Evolutionary conservation across 2,797 vertebrate species (phyloP), one percentile per base, ranked within the genome.

Genomic region (Hirundo rustica): DNA sequence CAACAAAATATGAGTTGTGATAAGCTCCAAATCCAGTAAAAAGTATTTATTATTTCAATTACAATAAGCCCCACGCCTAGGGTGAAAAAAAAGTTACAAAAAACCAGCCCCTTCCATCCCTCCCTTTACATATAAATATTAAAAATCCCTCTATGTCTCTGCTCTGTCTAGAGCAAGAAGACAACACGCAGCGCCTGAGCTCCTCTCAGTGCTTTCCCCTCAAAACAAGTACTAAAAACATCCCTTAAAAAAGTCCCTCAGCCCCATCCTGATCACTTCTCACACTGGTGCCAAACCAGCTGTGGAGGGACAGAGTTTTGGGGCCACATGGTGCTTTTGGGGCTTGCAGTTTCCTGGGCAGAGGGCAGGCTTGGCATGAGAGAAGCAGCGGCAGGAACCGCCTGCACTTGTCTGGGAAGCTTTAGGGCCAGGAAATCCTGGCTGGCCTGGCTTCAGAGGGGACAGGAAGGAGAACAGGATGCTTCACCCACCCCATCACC

Each of bases 41-140:
- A 96, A 95, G 87, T 84, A 93, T 97, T 97, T 97, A 97, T 96
- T 96, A 93, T 96, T 95, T 91, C 89, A 81, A 53, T 96, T 91
- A 94, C 7, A 1, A 64, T 68, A 93, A 96, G 87, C 44, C 76
- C 67, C 92, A 72, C 0, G 0, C 4, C 0, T 47, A 92, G 32
- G 79, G 20, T 96, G 95, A 96, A 96, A 96, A 97, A 97, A 95
- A 89, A 96, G 82, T 84, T 95, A 92, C 34, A 94, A 96, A 96
- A 93, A 27, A 27, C 5, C 73, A 88, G 51, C 68, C 29, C 71
- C 23, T 76, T 85, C 72, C 42, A 36, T 48, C 85, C 87, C 51
- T 55, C 84, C 89, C 84, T 96, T 96, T 81, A 85, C 55, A 76
- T 96, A 95, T 96, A 96, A 96, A 96, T 97, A 96, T 85, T 93